Conservation (phyloP, 2,113 vertebrate genomes). For the Podocnemis expansa region DNA sequence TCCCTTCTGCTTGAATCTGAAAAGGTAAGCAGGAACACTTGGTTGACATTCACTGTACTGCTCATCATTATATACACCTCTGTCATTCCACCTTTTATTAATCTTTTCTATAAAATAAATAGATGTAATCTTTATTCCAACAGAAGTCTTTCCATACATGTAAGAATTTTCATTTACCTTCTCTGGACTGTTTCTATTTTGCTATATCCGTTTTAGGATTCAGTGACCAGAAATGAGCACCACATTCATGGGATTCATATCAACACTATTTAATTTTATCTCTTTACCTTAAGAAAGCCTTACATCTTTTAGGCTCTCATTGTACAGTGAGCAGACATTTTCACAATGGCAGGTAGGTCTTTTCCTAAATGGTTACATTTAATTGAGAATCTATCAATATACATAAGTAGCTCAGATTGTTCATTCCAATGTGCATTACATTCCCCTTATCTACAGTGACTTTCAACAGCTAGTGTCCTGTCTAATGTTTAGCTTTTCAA, state of each 20-base stretch:
- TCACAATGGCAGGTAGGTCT: not conserved
- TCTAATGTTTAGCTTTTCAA: not conserved
- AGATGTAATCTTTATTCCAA: not conserved
- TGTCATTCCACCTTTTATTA: not conserved
- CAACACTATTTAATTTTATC: not conserved
- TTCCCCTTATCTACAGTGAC: not conserved
- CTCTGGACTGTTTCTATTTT: slow-evolving; percentile 1
- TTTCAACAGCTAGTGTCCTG: not conserved
- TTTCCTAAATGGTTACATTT: not conserved
- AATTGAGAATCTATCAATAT: not conserved
- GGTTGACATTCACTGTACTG: not conserved
- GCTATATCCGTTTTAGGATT: not conserved
- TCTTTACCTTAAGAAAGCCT: not conserved
- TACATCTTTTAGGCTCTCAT: not conserved
- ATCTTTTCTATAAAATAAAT: not conserved
- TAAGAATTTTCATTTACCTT: slow-evolving; percentile 27
- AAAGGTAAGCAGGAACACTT: not conserved
- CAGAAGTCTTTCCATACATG: not conserved
- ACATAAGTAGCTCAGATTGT: not conserved
- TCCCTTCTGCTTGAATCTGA: not conserved
- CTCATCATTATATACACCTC: not conserved
- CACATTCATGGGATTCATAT: not conserved
- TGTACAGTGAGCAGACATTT: not conserved
- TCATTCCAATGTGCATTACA: not conserved
- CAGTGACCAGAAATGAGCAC: not conserved